phyloP scores from a whole-genome alignment of 2,888 invertebrate species.

The Tuta absoluta region DNA sequence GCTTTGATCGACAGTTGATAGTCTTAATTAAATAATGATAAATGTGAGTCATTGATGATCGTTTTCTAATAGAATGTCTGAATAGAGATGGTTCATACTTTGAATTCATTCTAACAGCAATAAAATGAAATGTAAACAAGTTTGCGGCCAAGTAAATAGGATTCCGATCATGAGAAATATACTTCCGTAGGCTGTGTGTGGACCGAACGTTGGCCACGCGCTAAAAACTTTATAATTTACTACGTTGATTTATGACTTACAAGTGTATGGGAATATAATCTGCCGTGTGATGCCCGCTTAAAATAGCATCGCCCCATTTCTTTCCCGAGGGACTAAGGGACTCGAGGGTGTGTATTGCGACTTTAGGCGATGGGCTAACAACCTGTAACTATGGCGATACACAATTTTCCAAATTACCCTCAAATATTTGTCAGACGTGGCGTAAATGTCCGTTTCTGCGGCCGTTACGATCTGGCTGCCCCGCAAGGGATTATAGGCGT shows the following conservation, averaged over 20 bases:
- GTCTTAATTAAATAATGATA: slow-evolving; percentile 9
- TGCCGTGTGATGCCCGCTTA: too few species aligned
- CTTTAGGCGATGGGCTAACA: too few species aligned
- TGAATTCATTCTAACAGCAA: not conserved
- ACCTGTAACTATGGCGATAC: too few species aligned
- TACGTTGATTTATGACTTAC: not conserved
- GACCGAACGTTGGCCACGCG: not conserved
- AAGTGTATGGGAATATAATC: too few species aligned
- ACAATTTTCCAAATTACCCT: too few species aligned
- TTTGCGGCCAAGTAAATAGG: slow-evolving; percentile 61
- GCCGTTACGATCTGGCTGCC: too few species aligned
- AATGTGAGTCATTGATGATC: slow-evolving; percentile 8
- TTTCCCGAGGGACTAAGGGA: too few species aligned
- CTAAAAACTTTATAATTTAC: not conserved
- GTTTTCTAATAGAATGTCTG: slow-evolving; percentile 18
- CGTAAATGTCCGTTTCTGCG: too few species aligned
- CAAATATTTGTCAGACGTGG: too few species aligned
- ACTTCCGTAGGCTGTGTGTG: slow-evolving; percentile 56
- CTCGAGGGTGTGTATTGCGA: too few species aligned
- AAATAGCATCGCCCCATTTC: too few species aligned
- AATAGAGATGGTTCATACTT: not conserved
- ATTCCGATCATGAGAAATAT: slow-evolving; percentile 62
- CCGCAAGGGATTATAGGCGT: too few species aligned
- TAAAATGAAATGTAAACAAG: slow-evolving; percentile 59
- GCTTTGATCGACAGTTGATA: slow-evolving; percentile 21